phyloP scores from a whole-genome alignment of 2,888 invertebrate genomes.

The Macrostomum cliftonense region DNA sequence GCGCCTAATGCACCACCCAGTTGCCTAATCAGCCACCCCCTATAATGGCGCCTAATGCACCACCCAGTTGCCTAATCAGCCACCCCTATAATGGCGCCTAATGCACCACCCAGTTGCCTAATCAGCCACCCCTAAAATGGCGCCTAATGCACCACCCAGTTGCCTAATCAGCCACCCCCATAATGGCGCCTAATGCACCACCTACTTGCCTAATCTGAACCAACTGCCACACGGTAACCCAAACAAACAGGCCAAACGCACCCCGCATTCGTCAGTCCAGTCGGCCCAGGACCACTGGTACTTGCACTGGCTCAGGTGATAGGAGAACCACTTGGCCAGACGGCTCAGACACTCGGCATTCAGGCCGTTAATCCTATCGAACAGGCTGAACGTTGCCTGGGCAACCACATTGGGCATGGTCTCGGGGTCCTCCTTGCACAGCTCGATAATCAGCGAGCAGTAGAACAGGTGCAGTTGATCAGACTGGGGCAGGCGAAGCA shows the following conservation, averaged over 20 bases:
- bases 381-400: constrained; percentile 88
- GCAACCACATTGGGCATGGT: constrained; percentile 88
- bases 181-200: too few relatives aligned
- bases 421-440: constrained; percentile 84
- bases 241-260: constrained; percentile 18
- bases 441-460: constrained; percentile 78
- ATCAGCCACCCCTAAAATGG: too few relatives aligned
- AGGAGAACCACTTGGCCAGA: constrained; percentile 88
- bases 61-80: too few relatives aligned
- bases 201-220: too few relatives aligned
- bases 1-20: too few relatives aligned
- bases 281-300: constrained; percentile 86
- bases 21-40: too few relatives aligned
- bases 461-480: constrained; percentile 75
- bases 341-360: constrained; percentile 64
- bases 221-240: too few relatives aligned
- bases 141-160: too few relatives aligned
- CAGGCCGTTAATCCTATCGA: constrained; percentile 85
- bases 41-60: too few relatives aligned
- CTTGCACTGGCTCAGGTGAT: constrained; percentile 95
- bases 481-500: constrained; percentile 75
- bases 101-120: too few relatives aligned
- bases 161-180: too few relatives aligned
- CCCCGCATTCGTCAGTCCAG: constrained; percentile 36
- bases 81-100: too few relatives aligned